Conservation (phyloP, 2,113 vertebrate species). For the Glaucidium brasilianum region DNA sequence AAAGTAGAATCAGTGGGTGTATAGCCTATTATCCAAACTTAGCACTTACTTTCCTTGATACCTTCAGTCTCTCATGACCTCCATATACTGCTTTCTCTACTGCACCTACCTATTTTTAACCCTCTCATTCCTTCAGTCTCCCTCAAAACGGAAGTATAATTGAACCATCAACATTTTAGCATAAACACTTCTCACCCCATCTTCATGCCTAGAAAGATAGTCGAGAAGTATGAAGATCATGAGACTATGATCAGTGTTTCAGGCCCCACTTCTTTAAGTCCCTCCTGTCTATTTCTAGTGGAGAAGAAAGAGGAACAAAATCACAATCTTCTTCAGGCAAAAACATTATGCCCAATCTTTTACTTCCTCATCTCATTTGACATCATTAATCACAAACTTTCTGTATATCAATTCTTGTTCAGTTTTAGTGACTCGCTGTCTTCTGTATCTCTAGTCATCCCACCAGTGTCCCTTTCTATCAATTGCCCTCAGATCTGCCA, state of each 20-base stretch:
- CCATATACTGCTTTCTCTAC: background rate
- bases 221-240: background rate
- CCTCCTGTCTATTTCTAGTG: background rate
- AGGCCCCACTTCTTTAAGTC: background rate
- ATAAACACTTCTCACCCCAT: conserved; percentile 17
- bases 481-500: background rate
- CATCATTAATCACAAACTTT: background rate
- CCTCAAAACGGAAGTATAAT: background rate
- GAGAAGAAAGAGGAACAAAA: background rate
- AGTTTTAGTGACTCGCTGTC: background rate
- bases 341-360: background rate
- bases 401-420: background rate
- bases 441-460: background rate
- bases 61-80: background rate
- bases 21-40: background rate
- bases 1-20: background rate
- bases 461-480: background rate
- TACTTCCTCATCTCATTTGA: background rate
- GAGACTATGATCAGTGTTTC: background rate
- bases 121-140: background rate
- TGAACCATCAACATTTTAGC: background rate
- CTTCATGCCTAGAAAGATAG: background rate
- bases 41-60: background rate
- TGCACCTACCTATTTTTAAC: background rate
- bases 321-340: background rate